Conservation (phyloP, 2,113 vertebrate species). For the Entosphenus tridentatus region DNA sequence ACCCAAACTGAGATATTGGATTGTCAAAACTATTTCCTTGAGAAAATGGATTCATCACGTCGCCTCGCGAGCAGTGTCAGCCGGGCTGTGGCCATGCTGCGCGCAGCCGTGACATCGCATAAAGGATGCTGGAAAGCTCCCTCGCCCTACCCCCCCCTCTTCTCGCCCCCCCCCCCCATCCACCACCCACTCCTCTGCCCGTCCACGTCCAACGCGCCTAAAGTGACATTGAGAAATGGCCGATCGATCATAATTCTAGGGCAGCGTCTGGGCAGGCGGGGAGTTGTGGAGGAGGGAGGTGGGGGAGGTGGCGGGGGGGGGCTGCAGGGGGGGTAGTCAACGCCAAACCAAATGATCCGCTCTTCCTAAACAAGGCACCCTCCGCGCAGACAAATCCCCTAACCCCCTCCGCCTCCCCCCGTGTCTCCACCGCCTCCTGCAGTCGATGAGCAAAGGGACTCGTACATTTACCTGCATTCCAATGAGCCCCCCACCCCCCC, state of each 20-base stretch:
- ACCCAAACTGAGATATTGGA: constrained; percentile 4
- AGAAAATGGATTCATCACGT: constrained; percentile 7
- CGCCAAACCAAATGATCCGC: neutral
- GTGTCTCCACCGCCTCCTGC: neutral
- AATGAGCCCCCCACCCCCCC: neutral
- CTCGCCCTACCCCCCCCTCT: neutral
- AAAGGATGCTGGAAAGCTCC: neutral
- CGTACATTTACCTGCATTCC: neutral
- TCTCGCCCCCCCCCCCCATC: too few species aligned
- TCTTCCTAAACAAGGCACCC: neutral
- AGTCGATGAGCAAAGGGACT: neutral
- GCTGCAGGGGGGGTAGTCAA: neutral
- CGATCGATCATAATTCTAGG: constrained; percentile 5
- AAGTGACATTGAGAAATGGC: constrained; percentile 7
- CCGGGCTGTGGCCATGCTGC: neutral
- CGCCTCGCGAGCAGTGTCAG: neutral
- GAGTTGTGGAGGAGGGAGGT: neutral
- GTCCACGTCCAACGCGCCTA: too few species aligned
- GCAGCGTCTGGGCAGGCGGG: neutral
- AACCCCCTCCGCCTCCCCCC: neutral
- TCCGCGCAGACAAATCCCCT: neutral
- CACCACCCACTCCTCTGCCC: too few species aligned
- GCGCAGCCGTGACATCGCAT: constrained; percentile 4
- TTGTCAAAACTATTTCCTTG: constrained; percentile 7
- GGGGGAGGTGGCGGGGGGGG: neutral